Percentiles rank a stretch among this genome's conserved stretches.
These are phyloP conservation scores for Sarcophilus harrisii DNA, from an alignment of 2,797 vertebrate species.

Conservation along the genomic window DNA sequence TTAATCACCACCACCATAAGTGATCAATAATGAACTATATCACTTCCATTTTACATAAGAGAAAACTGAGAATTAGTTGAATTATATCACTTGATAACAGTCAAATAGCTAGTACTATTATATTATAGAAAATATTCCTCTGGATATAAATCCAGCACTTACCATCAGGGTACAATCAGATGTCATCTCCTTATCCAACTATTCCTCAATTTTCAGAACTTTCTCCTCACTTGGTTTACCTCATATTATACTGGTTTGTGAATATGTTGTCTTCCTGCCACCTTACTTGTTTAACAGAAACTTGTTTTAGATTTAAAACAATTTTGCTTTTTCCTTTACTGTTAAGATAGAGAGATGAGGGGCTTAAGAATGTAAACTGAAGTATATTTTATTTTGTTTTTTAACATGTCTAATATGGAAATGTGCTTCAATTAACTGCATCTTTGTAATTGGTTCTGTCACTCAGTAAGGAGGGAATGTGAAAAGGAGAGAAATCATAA, in stretches of 20 bases:
- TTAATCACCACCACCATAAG: not conserved
- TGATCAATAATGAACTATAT: not conserved
- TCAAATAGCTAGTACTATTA: not conserved
- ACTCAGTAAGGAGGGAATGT: not conserved
- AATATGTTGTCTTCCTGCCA: not conserved
- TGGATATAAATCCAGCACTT: not conserved
- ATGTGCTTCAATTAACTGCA: not conserved
- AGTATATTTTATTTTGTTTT: not conserved
- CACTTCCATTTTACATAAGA: not conserved
- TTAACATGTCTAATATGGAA: not conserved
- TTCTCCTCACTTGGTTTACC: not conserved
- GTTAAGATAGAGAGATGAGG: not conserved
- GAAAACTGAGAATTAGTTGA: not conserved
- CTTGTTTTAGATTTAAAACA: not conserved
- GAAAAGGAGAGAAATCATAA: not conserved
- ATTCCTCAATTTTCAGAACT: not conserved
- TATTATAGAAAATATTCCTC: not conserved
- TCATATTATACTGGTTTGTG: not conserved
- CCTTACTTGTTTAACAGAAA: not conserved
- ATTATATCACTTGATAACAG: not conserved
- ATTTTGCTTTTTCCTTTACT: not conserved
- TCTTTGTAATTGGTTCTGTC: not conserved
- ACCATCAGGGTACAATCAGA: not conserved
- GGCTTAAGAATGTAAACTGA: not conserved
- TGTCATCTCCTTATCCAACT: not conserved